Conservation (phyloP, 2,888 invertebrate genomes). For the Eupithecia dodoneata region DNA sequence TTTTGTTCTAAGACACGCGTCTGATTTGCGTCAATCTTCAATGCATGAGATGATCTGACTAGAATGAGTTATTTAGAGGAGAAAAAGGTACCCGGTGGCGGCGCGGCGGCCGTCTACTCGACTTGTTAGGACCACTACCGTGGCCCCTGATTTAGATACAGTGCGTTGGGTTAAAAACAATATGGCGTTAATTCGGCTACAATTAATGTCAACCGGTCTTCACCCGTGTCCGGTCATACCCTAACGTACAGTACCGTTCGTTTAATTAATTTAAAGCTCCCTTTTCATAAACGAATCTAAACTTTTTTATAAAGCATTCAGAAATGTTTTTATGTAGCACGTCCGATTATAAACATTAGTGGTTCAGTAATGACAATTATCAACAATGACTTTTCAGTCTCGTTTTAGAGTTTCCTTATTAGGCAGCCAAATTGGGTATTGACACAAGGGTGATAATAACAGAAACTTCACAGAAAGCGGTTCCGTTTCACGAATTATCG, state of each 20-base stretch:
- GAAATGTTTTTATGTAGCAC: background rate
- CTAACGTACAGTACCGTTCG: background rate
- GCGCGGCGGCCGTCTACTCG: too few relatives aligned
- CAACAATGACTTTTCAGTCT: background rate
- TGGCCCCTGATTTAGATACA: too few relatives aligned
- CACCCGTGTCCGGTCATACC: too few relatives aligned
- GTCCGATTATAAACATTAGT: background rate
- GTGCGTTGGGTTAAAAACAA: too few relatives aligned
- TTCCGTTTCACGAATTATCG: constrained; percentile 48
- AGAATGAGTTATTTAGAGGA: constrained; percentile 43
- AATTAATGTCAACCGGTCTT: too few relatives aligned
- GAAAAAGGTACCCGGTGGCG: background rate
- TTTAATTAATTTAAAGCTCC: background rate
- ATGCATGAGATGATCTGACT: constrained; percentile 55
- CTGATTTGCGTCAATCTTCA: constrained; percentile 66
- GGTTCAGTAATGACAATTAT: background rate
- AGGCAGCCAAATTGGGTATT: constrained; percentile 33
- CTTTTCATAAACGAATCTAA: background rate
- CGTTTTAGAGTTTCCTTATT: background rate
- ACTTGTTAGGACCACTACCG: too few relatives aligned
- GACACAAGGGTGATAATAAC: constrained; percentile 24
- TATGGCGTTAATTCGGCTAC: too few relatives aligned
- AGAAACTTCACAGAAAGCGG: constrained; percentile 40
- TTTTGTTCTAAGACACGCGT: constrained; percentile 58
- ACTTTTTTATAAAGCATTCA: background rate